Base-by-base conservation (phyloP, 2,888 invertebrate species). In the Leptopilina drosophilae region DNA sequence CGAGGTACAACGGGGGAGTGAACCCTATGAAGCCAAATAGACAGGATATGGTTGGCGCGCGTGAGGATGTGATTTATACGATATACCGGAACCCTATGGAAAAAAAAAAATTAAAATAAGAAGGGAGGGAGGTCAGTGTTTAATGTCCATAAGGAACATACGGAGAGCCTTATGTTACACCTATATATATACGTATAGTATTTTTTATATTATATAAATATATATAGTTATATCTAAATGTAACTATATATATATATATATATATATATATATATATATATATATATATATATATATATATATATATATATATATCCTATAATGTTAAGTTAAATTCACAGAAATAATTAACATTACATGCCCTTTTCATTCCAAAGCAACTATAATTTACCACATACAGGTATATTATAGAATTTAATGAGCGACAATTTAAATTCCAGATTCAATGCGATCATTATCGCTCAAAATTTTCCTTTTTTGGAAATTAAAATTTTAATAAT, bases 1-100 rank as follows among this genome's bases (percentile, higher is more conserved):
- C 69, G 33, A 73, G 69, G 26, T 73, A 56, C 78, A 42, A 83
- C 80, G 82, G 80, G 80, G 77, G 82, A 81, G 77, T 77, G 80
- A 83, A 83, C 82, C 84, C 82, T 79, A 77, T 82, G 87, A 88
- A 85, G 87, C 87, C 87, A 87, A 86, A 87, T 85, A 84, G 85
- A 85, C 85, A 84, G 86, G 87, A 86, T 87, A 87, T 79, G 85
- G 84, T 82, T 26, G 81, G 84, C 82, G 85, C 85, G 85, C 49
- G 85, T 84, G 85, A 86, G 87, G 88, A 89, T 87, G 88, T 89
- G 91, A 90, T 91, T 91, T 91, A 90, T 88, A 85, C 87, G 87
- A 88, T 87, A 73, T 73, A 88, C 87, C 88, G 88, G 88, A 89
- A 89, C 88, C 87, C 87, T 84, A 85, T 82, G 84, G 49, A 73